Percentiles rank a stretch among this genome's conserved stretches.
These are phyloP conservation scores for Dysmachus trigonus DNA, from an alignment of 2,888 invertebrate genomes.

Conservation along the genomic window DNA sequence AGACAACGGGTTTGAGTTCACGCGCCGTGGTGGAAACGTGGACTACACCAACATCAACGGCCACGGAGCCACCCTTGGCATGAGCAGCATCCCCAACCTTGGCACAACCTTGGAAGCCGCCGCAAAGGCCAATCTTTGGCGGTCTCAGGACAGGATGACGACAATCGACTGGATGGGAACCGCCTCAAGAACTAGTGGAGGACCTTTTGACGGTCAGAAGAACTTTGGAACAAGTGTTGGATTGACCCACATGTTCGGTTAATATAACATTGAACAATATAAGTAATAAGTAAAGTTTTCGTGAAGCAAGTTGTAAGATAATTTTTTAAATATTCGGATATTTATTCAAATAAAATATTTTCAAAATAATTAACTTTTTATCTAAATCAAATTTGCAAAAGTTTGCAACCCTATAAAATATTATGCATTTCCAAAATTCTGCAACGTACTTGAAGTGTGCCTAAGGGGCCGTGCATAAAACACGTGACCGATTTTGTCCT, in stretches of 20 bases:
- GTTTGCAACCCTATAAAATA: too few relatives aligned
- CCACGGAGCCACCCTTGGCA: conserved; percentile 55
- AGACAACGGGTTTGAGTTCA: conserved; percentile 51
- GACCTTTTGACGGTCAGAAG: conserved; percentile 53
- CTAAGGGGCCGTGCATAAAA: too few relatives aligned
- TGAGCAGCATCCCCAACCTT: conserved; percentile 54
- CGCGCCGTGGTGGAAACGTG: background rate
- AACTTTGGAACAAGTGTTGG: conserved; percentile 53
- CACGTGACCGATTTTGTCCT: too few relatives aligned
- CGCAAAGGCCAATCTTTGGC: conserved; percentile 56
- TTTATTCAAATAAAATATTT: background rate
- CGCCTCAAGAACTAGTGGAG: conserved; percentile 54
- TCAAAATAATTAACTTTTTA: too few relatives aligned
- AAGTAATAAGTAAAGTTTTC: too few relatives aligned
- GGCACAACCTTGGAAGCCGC: conserved; percentile 54
- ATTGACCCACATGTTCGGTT: conserved; percentile 50
- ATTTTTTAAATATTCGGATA: too few relatives aligned
- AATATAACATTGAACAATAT: too few relatives aligned
- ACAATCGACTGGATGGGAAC: conserved; percentile 56
- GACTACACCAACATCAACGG: conserved; percentile 52
- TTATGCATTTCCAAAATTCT: too few relatives aligned
- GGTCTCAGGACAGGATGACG: conserved; percentile 54
- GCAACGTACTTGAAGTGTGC: too few relatives aligned
- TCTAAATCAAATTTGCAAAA: background rate
- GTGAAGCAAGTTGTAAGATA: too few relatives aligned